These are phyloP conservation scores for Danionella dracula DNA, from an alignment of 2,797 vertebrate species.

Conservation along the genomic window DNA sequence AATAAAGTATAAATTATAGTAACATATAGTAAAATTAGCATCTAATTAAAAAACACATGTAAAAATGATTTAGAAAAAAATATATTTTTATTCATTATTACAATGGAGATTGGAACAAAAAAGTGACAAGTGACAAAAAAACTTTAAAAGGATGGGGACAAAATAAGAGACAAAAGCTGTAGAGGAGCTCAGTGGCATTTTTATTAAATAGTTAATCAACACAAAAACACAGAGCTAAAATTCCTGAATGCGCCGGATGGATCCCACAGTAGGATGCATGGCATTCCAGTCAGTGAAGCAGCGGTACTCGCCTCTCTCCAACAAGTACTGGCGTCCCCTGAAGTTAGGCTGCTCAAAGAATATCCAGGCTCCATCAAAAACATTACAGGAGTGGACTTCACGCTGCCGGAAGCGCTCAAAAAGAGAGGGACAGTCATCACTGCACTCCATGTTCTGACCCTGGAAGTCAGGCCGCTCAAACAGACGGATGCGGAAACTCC, in stretches of 20 bases:
- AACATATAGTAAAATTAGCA: no score
- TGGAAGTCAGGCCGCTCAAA: conserved; percentile 53
- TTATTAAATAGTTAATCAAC: conserved; percentile 45
- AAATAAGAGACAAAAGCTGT: background rate
- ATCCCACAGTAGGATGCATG: conserved; percentile 41
- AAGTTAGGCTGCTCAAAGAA: conserved; percentile 45
- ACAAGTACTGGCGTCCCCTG: conserved; percentile 47
- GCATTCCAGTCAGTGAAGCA: conserved; percentile 55
- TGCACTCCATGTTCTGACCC: conserved; percentile 51
- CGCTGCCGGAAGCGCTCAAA: conserved; percentile 40
- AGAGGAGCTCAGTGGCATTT: conserved; percentile 24
- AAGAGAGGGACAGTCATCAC: conserved; percentile 45
- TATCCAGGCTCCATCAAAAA: conserved; percentile 43
- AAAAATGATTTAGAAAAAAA: no score
- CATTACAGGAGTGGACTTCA: conserved; percentile 47
- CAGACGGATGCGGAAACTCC: conserved; percentile 53
- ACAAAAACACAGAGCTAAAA: conserved; percentile 21
- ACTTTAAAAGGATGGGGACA: no score
- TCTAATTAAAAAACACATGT: no score
- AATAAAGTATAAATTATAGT: no score
- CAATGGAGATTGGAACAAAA: no score
- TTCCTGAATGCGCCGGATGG: conserved; percentile 32
- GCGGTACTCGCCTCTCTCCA: conserved; percentile 56
- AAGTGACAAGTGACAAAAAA: no score
- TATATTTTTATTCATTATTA: no score